Evolutionary conservation across 2,888 invertebrate species (phyloP), one percentile per base, ranked within the genome.

Genomic region (Melieria crassipennis): DNA sequence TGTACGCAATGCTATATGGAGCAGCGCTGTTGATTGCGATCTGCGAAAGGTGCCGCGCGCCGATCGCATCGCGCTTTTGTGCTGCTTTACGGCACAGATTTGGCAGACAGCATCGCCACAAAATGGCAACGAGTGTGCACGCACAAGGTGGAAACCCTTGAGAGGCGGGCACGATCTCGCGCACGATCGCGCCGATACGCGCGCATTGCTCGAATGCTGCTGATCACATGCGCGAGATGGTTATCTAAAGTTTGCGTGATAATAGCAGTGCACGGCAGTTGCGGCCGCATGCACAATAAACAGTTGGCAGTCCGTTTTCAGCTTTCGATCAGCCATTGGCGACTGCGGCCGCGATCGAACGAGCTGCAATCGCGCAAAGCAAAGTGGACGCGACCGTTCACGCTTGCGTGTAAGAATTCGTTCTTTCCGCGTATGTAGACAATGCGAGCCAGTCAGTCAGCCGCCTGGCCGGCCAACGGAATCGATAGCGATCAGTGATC

Each of bases 331-430:
- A 67, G 52, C 30, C 30, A 16, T 58, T 13, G 58, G 30, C 6
- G 42, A 58, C 43, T 43, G 7, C 11, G 42, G 4, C 50, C 11
- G 11, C 30, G 30, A 30, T 30, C 30, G 30, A 30, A 30, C 30
- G 30, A 30, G 3, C 30, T 30, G 30, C 30, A 30, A 30, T 30
- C 30, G 30, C 30, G 30, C 30, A 2, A 30, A 30, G 2, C 30
- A 2, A 30, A 30, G 30, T 30, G 30, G 30, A 30, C 30, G 30
- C 30, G 30, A 30, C 30, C 30, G 63, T 65, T 57, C 50, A 63
- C 63, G 72, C 68, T 79, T 81, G 81, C 81, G 81, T 82, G 81
- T 80, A 80, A 78, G 80, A 81, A 82, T 82, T 81, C 78, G 77
- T 70, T 45, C 11, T 45, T 60, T 48, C 30, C 13, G 13, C 7